A percentile compares a stretch with the other conserved stretches of the same genome.
phyloP scores from a whole-genome alignment of 2,888 invertebrate genomes.

The Amiota minor region DNA sequence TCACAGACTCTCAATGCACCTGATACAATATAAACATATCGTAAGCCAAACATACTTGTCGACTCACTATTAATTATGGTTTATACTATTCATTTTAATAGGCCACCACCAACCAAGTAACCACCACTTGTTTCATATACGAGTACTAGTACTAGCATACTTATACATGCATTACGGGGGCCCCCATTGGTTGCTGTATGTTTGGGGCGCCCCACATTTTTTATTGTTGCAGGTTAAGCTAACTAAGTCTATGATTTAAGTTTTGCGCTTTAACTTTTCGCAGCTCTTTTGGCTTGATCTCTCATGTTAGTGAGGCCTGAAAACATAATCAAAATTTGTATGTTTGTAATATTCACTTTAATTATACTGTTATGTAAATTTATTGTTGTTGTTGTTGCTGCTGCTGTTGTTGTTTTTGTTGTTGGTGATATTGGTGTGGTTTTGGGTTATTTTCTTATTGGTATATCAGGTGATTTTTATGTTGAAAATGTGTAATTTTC shows the following conservation, averaged over 20 bases:
- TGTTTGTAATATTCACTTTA: conserved; percentile 51
- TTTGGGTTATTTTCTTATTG: background rate
- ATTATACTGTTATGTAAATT: conserved; percentile 68
- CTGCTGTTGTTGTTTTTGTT: conserved; percentile 30
- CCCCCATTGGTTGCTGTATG: background rate
- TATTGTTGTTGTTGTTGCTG: conserved; percentile 55
- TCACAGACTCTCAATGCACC: conserved; percentile 33
- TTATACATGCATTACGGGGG: background rate
- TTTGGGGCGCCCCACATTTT: background rate
- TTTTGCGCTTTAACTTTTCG: conserved; percentile 55
- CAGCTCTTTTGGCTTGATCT: conserved; percentile 49
- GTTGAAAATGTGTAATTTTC: conserved; percentile 54
- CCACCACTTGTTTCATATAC: background rate
- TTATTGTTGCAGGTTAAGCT: background rate
- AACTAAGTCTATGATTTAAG: conserved; percentile 40
- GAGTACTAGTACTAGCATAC: background rate
- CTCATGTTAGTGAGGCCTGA: background rate
- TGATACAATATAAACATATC: background rate
- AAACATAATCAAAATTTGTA: conserved; percentile 30
- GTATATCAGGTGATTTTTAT: background rate
- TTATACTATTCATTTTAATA: conserved; percentile 56
- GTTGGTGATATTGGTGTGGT: conserved; percentile 25
- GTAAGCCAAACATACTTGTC: conserved; percentile 9
- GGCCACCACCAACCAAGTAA: conserved; percentile 32
- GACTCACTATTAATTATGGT: conserved; percentile 53